Conservation (phyloP, 2,888 invertebrate genomes). For the Acrobasis consociella region DNA sequence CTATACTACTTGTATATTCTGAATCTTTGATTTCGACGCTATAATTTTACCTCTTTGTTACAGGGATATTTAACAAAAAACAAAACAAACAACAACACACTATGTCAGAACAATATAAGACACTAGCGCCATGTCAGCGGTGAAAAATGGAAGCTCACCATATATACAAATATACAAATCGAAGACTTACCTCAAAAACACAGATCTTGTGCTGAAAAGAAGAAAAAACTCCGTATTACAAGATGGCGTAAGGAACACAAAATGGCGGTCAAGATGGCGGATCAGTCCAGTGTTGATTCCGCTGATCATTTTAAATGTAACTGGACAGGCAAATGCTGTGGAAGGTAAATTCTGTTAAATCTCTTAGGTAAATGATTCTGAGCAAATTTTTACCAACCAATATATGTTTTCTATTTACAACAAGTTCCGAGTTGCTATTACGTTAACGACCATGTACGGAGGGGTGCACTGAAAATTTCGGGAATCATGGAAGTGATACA, state of each 20-base stretch:
- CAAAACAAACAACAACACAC: conserved; percentile 41
- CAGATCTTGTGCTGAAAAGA: conserved; percentile 34
- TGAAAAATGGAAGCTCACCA: conserved; percentile 52
- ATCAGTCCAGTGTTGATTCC: conserved; percentile 55
- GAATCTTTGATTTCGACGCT: neutral
- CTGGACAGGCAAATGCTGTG: conserved; percentile 50
- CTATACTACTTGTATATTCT: too few relatives aligned
- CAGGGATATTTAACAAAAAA: conserved; percentile 37
- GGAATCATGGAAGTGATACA: too few relatives aligned
- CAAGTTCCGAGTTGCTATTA: too few relatives aligned
- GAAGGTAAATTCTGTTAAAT: too few relatives aligned
- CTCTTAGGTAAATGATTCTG: too few relatives aligned
- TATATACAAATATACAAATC: conserved; percentile 27
- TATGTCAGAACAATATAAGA: conserved; percentile 60
- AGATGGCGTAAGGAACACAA: conserved; percentile 40
- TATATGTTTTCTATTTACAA: too few relatives aligned
- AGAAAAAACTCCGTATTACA: conserved; percentile 34
- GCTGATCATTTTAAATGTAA: conserved; percentile 62
- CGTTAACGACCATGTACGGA: too few relatives aligned
- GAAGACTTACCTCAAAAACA: conserved; percentile 29
- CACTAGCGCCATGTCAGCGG: conserved; percentile 66
- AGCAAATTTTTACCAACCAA: too few relatives aligned
- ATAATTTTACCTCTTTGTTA: conserved; percentile 17
- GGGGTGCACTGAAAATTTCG: too few relatives aligned
- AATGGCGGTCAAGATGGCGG: conserved; percentile 59